Base-by-base conservation (phyloP, 92 coral and sea anemone genomes). In the Bergia puertoricense region DNA sequence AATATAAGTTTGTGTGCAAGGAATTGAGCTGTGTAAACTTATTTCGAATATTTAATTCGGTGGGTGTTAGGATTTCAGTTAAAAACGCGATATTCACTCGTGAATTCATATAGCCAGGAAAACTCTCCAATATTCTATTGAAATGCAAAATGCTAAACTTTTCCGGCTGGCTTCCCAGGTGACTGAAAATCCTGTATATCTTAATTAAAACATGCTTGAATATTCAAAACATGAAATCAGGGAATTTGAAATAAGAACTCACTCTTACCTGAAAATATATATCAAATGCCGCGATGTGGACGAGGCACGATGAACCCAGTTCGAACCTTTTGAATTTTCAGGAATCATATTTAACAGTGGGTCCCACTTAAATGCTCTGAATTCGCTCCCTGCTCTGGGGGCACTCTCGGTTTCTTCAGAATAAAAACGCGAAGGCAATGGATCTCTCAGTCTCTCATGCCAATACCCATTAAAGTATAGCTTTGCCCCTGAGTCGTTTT, bases 361-460 rank as follows among this genome's bases (percentile, higher is more conserved):
- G 71, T 96, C 99, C 99, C 99, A 96, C 44, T 98, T 95, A 77
- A 95, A 96, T 4, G 99, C 98, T 67, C 95, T 93, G 89, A 93
- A 96, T 77, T 91, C 93, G 36, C 89, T 89, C 57, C 99, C 99
- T 23, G 99, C 99, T 77, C 86, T 93, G 9, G 99, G 99, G 67
- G 99, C 93, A 77, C 91, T 94, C 22, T 93, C 95, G 5, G 99
- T 96, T 84, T 95, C 99, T 81, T 96, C 99, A 46, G 93, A 89
- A 90, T 96, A 96, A 90, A 93, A 96, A 66, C 90, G 91, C 82
- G 93, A 79, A 23, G 99, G 99, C 50, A 95, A 67, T 23, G 98
- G 96, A 88, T 96, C 99, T 85, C 94, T 93, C 37, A 93, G 78
- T 88, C 93, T 93, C 56, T 95, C 98, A 62, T 92, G 90, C 99